Percentiles rank a stretch among this genome's conserved stretches.
Evolutionary conservation across 2,888 invertebrate species (phyloP).

Genomic region (Epinotia nisella): DNA sequence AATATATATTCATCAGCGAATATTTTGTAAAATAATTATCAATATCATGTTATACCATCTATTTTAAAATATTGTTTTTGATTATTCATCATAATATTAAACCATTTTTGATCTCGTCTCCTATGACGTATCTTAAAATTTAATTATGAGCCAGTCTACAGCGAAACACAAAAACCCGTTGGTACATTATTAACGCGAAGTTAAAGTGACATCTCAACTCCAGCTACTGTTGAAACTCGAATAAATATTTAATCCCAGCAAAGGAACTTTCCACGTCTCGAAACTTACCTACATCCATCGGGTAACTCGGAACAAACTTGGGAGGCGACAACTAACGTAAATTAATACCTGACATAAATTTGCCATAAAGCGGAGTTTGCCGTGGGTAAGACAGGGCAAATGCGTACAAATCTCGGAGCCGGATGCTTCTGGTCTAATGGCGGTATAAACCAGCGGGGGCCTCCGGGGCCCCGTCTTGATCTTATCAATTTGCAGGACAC

Average conservation of each 20-base stretch:
- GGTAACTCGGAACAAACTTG: slow-evolving; percentile 65
- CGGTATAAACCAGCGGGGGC: slow-evolving; percentile 72
- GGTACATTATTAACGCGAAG: slow-evolving; percentile 42
- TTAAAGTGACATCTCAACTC: slow-evolving; percentile 58
- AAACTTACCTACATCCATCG: slow-evolving; percentile 52
- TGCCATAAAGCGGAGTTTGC: slow-evolving; percentile 78
- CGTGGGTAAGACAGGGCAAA: slow-evolving; percentile 74
- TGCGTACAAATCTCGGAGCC: slow-evolving; percentile 51
- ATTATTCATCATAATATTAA: neutral
- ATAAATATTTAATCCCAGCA: slow-evolving; percentile 56
- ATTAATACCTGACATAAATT: slow-evolving; percentile 85
- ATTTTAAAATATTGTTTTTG: too few species aligned
- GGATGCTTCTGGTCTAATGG: slow-evolving; percentile 62
- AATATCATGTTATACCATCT: too few species aligned
- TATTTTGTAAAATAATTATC: too few species aligned
- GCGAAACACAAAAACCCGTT: slow-evolving; percentile 44
- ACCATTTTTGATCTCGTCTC: neutral
- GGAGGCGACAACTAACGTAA: slow-evolving; percentile 77
- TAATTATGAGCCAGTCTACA: slow-evolving; percentile 2
- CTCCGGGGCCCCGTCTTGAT: slow-evolving; percentile 60
- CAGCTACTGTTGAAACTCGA: slow-evolving; percentile 56
- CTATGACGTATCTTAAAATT: neutral
- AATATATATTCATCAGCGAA: too few species aligned
- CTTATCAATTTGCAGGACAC: slow-evolving; percentile 72
- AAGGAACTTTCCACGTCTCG: slow-evolving; percentile 54